Base-by-base conservation (phyloP, 2,888 invertebrate species). In the Habrosyne pyritoides region DNA sequence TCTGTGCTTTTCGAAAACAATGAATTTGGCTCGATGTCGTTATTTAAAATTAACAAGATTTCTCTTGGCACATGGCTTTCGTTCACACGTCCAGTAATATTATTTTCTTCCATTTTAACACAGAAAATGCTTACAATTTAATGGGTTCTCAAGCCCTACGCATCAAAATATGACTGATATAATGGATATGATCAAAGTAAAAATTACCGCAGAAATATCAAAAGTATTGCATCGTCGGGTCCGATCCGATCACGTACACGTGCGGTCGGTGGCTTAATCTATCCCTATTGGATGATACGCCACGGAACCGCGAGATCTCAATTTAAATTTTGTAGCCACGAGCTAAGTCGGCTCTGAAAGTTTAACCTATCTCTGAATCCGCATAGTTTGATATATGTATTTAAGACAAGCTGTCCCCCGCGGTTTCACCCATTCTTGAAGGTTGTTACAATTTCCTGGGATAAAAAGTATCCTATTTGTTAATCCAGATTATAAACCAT, bases 191-290 rank as follows among this genome's bases (percentile, higher is more conserved):
- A 71, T 71, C 71, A 75, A 73, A 73, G 67, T 64, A 64, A 66
- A 59, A 36, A 54, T 47, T 64, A 53, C 61, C 64, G 64, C 12
- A 52, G 48, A 30, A 47, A 60, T 52, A 59, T 47, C 46, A 48
- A 47, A 74, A 64, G 69, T 66, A 73, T 67, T 64, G 69, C 67
- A 60, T 69, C 67, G 62, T 62, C 33, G n/a, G 33, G n/a, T 33
- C 63, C 54, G 62, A 55, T 59, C 56, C 58, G 70, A 76, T 80
- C 82, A 83, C 83, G 82, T 78, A 75, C 57, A 36, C 54, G 61
- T 76, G 81, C 69, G 79, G 80, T 79, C 67, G 72, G 63, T 64
- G 68, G 69, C 66, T 71, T 77, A 79, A 79, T 76, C 73, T 68
- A 61, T 69, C 69, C 66, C 70, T 71, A 76, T 75, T 67, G 60